Conservation (phyloP, 2,797 vertebrate genomes). For the Coregonus ussuriensis region DNA sequence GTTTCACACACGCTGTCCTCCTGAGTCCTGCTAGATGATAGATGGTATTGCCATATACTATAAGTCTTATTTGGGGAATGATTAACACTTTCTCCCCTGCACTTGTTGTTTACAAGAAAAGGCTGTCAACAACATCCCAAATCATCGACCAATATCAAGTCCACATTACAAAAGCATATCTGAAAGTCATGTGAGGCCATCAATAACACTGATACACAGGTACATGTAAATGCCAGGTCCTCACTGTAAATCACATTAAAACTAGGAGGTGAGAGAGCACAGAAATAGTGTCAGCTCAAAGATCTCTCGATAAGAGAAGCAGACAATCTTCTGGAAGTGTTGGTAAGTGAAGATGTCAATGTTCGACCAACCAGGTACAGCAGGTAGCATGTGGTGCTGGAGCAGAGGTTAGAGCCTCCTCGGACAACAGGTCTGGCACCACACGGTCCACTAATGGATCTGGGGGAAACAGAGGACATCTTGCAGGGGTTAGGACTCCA, state of each 20-base stretch:
- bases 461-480: constrained; percentile 68
- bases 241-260: constrained; percentile 24
- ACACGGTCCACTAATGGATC: constrained; percentile 48
- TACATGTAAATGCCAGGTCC: neutral
- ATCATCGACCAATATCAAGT: neutral
- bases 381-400: constrained; percentile 18
- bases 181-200: neutral
- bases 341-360: constrained; percentile 20
- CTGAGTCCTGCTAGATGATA: neutral
- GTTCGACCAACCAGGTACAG: constrained; percentile 39
- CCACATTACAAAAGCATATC: neutral
- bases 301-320: neutral
- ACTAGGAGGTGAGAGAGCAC: constrained; percentile 1
- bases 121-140: neutral
- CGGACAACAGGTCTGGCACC: constrained; percentile 25
- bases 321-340: constrained; percentile 16
- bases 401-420: constrained; percentile 45
- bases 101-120: neutral
- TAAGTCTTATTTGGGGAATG: neutral
- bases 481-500: constrained; percentile 72
- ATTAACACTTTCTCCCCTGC: neutral
- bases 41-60: neutral
- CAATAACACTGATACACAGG: too few species aligned
- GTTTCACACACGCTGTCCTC: neutral
- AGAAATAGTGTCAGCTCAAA: constrained; percentile 28